Evolutionary conservation across 2,888 invertebrate genomes (phyloP).

Genomic region (Nemoura dubitans): DNA sequence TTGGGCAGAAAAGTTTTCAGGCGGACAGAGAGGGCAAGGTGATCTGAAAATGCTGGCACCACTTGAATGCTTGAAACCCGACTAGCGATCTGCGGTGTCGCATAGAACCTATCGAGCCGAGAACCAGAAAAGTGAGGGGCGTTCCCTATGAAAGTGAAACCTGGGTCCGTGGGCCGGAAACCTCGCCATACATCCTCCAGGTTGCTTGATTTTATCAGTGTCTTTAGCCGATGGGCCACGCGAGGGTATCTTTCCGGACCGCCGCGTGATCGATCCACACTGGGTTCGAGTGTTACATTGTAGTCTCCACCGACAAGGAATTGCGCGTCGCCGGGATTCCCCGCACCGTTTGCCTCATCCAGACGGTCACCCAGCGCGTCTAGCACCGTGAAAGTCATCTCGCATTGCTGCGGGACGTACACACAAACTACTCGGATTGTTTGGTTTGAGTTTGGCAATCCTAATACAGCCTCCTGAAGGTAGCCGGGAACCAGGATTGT

Average conservation of each 20-base stretch:
- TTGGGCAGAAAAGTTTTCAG: neutral
- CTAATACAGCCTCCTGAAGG: neutral
- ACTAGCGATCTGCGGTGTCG: neutral
- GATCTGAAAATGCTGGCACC: neutral
- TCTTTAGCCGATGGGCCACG: neutral
- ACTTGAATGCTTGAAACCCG: neutral
- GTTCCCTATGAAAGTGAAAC: slow-evolving; percentile 15
- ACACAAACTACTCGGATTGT: too few species aligned
- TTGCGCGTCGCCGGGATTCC: neutral
- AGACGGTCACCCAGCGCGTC: too few species aligned
- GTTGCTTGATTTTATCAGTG: neutral
- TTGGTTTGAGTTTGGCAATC: too few species aligned
- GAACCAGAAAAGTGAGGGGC: neutral
- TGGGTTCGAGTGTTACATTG: neutral
- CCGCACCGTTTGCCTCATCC: too few species aligned
- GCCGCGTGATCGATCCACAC: slow-evolving; percentile 10
- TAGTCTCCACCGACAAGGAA: neutral
- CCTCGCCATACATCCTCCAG: slow-evolving; percentile 3
- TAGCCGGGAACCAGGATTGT: neutral
- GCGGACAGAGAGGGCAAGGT: neutral
- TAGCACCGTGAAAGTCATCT: too few species aligned
- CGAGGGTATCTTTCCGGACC: slow-evolving; percentile 12
- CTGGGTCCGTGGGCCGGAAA: neutral
- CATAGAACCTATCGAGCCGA: neutral
- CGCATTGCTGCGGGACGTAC: too few species aligned